Evolutionary conservation across 2,113 vertebrate genomes (phyloP).

Genomic region (Chrysochloris asiatica): DNA sequence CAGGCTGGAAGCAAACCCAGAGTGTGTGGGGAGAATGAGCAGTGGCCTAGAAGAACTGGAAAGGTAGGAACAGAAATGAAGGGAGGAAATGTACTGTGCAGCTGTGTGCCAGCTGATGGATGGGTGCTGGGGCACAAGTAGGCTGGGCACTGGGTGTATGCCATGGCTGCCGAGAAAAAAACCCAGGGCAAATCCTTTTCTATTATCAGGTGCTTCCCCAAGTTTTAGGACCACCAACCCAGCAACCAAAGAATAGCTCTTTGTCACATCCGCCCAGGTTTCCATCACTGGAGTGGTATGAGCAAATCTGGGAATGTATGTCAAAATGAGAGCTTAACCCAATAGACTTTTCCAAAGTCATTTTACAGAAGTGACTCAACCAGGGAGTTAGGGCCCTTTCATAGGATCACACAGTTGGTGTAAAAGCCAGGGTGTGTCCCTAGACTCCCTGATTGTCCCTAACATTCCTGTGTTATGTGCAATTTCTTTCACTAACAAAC

Average conservation of each 20-base stretch:
- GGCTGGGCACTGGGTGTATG: neutral
- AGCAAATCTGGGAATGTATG: neutral
- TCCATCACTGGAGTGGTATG: neutral
- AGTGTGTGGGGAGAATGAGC: neutral
- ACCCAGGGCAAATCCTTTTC: neutral
- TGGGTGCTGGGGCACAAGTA: neutral
- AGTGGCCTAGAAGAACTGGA: neutral
- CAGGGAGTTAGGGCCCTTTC: neutral
- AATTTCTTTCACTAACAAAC: constrained; percentile 3
- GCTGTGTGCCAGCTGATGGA: neutral
- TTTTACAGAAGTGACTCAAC: neutral
- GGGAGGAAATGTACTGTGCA: neutral
- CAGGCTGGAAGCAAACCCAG: neutral
- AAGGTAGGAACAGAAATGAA: neutral
- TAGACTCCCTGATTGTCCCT: neutral
- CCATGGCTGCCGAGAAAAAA: neutral
- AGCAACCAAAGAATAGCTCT: neutral
- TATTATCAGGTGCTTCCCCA: neutral
- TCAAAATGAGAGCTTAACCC: neutral
- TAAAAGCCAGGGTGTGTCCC: neutral
- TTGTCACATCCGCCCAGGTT: neutral
- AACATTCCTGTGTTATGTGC: neutral
- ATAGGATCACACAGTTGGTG: neutral
- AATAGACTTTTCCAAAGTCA: neutral
- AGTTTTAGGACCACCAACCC: neutral